Base-by-base conservation (phyloP, 2,888 invertebrate species). In the Acheta domesticus region DNA sequence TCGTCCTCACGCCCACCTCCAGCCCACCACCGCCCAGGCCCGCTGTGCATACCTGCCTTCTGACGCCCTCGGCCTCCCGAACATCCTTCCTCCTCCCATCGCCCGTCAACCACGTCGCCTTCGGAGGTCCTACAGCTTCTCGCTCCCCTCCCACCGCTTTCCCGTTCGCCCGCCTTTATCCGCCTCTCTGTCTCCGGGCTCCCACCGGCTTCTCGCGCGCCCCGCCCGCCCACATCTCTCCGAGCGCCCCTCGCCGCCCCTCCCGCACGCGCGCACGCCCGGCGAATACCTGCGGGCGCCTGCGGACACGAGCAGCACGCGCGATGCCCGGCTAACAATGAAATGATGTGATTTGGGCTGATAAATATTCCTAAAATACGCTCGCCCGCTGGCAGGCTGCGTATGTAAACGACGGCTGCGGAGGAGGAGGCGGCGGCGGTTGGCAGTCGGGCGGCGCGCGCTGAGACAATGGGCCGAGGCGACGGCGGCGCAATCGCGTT, bases 271-370 rank as follows among this genome's bases (percentile, higher is more conserved):
- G 62, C 62, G 62, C 62, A 62, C 62, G n/a, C 62, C 11, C 62
- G 62, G 3, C 62, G 62, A 62, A 62, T 62, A 62, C 62, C 62
- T 62, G 62, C 62, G 62, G 16, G 5, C 62, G 62, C 62, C 62
- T 62, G 62, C 62, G 62, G 62, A 62, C 62, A 62, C 62, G 62
- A 62, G 62, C 62, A 62, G 62, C 62, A 62, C 62, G 16, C 62
- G 62, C n/a, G 62, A 62, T 62, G 62, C 11, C 16, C 62, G n/a
- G 62, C 62, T 62, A 62, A 62, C 62, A 62, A 62, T 62, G 62
- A 62, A 62, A 62, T 62, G 62, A 62, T 62, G 62, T n/a, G 16
- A 62, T 62, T 62, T 62, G 62, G 62, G 62, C 62, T 62, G 62
- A 62, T 62, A 62, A 62, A 62, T 62, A 62, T 62, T 62, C 62